A percentile compares a stretch with the other conserved stretches of the same genome.
These are phyloP conservation scores for Zaprionus gabonicus DNA, from an alignment of 1,140 invertebrate genomes.

Conservation along the genomic window DNA sequence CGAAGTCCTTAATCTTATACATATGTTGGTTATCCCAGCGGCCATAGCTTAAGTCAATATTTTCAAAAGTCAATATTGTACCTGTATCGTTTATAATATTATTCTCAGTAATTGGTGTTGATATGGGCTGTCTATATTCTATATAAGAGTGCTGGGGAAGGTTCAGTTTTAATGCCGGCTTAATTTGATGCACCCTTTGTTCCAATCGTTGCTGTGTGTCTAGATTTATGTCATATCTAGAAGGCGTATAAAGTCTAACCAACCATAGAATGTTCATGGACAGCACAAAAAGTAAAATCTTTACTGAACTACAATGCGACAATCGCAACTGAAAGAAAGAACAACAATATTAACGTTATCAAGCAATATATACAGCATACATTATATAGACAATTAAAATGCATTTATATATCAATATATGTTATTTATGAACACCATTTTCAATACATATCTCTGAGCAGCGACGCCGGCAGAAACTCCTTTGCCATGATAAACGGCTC, in stretches of 20 bases:
- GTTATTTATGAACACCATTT: too few species aligned
- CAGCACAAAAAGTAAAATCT: constrained; percentile 52
- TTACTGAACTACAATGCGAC: constrained; percentile 58
- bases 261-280: constrained; percentile 66
- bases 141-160: constrained; percentile 51
- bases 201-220: constrained; percentile 10
- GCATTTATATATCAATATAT: too few species aligned
- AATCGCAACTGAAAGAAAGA: constrained; percentile 51
- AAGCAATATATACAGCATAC: constrained; percentile 1
- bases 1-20: constrained; percentile 90
- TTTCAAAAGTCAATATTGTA: constrained; percentile 84
- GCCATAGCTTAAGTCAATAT: constrained; percentile 88
- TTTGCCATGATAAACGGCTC: too few species aligned
- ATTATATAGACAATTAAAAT: too few species aligned
- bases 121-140: constrained; percentile 27
- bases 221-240: constrained; percentile 18
- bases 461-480: too few species aligned
- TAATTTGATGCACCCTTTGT: not conserved
- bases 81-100: constrained; percentile 35
- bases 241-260: constrained; percentile 60
- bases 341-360: not conserved
- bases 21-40: constrained; percentile 89
- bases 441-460: too few species aligned
- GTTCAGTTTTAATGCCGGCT: constrained; percentile 13
- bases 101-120: constrained; percentile 31